These are phyloP conservation scores for Etheostoma cragini DNA, from an alignment of 2,113 vertebrate genomes.

Conservation along the genomic window DNA sequence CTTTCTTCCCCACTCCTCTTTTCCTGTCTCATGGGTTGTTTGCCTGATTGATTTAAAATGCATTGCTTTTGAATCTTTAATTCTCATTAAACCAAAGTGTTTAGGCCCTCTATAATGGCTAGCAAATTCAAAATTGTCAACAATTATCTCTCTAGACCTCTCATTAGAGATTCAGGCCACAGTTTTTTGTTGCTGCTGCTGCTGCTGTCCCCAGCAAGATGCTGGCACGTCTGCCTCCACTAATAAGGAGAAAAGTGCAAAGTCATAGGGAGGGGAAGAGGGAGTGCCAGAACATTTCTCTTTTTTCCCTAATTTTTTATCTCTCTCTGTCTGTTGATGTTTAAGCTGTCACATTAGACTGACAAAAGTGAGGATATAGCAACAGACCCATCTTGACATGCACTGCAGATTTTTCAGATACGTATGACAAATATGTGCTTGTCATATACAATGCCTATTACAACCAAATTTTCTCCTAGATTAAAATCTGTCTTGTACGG, in stretches of 20 bases:
- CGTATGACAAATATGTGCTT: not conserved
- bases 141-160: constrained; percentile 68
- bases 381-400: not conserved
- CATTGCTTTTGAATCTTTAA: constrained; percentile 79
- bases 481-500: too few relatives aligned
- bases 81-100: constrained; percentile 74
- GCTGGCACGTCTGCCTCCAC: constrained; percentile 52
- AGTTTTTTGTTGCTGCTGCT: constrained; percentile 47
- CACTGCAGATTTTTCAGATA: not conserved
- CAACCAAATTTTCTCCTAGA: not conserved
- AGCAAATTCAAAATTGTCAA: constrained; percentile 73
- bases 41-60: constrained; percentile 77
- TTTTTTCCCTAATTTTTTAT: constrained; percentile 14
- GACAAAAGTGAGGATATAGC: not conserved
- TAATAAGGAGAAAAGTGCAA: constrained; percentile 79
- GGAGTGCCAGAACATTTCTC: constrained; percentile 22
- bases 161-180: constrained; percentile 78
- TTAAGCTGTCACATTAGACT: constrained; percentile 18
- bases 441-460: not conserved
- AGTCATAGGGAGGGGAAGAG: constrained; percentile 66
- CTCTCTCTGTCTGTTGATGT: not conserved
- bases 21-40: constrained; percentile 55
- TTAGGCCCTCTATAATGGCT: constrained; percentile 51
- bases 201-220: constrained; percentile 55
- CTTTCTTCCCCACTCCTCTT: not conserved